phyloP scores from a whole-genome alignment of 2,113 vertebrate genomes.

The Pseudolaguvia tuberculata region DNA sequence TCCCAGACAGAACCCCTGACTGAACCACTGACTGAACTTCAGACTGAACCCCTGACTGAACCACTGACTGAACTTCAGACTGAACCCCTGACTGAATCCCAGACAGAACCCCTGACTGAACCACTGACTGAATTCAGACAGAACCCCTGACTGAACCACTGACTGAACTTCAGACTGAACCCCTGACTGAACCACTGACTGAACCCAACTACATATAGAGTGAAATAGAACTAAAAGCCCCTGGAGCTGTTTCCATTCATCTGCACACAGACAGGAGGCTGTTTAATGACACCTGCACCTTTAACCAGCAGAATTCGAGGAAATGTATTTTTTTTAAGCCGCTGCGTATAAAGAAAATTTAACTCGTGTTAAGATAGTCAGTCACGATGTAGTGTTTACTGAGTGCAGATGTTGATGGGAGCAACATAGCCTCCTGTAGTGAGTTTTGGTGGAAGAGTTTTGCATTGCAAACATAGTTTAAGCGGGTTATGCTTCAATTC shows the following conservation, averaged over 20 bases:
- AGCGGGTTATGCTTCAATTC: slow-evolving; percentile 1
- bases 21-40: background rate
- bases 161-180: background rate
- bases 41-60: background rate
- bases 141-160: too few relatives aligned
- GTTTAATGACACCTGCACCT: background rate
- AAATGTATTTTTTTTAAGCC: background rate
- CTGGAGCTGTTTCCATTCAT: slow-evolving; percentile 69
- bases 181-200: background rate
- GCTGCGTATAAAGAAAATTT: background rate
- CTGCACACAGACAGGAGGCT: background rate
- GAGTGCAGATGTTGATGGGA: background rate
- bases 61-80: too few relatives aligned
- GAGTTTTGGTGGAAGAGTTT: slow-evolving; percentile 8
- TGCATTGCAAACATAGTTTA: slow-evolving; percentile 24
- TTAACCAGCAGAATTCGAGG: background rate
- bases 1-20: too few relatives aligned
- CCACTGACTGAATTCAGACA: too few relatives aligned
- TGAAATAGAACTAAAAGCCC: slow-evolving; percentile 60
- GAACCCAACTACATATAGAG: background rate
- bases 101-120: too few relatives aligned
- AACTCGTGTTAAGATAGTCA: background rate
- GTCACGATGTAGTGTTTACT: background rate
- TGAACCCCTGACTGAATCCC: background rate
- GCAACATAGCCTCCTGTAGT: background rate